These are phyloP conservation scores for Petrocephalus microphthalmus DNA, from an alignment of 2,113 vertebrate genomes.

Conservation along the genomic window DNA sequence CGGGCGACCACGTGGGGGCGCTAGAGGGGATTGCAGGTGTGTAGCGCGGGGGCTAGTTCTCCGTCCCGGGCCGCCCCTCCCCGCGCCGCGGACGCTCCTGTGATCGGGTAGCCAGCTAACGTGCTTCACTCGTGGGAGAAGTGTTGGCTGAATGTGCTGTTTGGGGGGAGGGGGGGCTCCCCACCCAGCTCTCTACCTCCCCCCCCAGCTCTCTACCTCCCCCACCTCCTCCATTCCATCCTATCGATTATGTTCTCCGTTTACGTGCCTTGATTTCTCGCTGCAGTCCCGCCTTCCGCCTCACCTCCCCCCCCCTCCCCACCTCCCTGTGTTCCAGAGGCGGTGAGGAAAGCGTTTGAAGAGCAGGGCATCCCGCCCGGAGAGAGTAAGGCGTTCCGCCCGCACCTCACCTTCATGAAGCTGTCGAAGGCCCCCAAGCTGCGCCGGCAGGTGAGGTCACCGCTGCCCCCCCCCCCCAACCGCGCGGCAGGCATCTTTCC, in stretches of 20 bases:
- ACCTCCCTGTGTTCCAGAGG: slow-evolving; percentile 58
- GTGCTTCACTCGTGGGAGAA: neutral
- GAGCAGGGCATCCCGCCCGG: slow-evolving; percentile 71
- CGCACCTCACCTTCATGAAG: slow-evolving; percentile 96
- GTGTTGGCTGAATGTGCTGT: neutral
- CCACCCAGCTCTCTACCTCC: neutral
- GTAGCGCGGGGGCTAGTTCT: neutral
- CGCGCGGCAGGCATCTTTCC: neutral
- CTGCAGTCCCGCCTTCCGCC: slow-evolving; percentile 29
- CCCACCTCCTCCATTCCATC: slow-evolving; percentile 20
- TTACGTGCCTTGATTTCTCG: slow-evolving; percentile 34
- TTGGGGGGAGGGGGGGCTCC: neutral
- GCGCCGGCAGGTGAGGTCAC: slow-evolving; percentile 66
- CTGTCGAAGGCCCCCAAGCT: slow-evolving; percentile 76
- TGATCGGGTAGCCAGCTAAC: neutral
- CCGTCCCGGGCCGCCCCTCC: neutral
- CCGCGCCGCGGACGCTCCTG: neutral
- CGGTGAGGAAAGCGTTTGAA: slow-evolving; percentile 70
- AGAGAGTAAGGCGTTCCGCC: slow-evolving; percentile 72
- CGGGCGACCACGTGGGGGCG: slow-evolving; percentile 58
- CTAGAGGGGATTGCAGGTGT: slow-evolving; percentile 79
- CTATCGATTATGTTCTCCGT: slow-evolving; percentile 62
- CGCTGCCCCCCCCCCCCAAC: neutral
- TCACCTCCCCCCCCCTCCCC: slow-evolving; percentile 45
- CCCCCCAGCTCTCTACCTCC: neutral